These are phyloP conservation scores for Leptopterna dolabrata DNA, from an alignment of 2,888 invertebrate genomes.

Conservation along the genomic window DNA sequence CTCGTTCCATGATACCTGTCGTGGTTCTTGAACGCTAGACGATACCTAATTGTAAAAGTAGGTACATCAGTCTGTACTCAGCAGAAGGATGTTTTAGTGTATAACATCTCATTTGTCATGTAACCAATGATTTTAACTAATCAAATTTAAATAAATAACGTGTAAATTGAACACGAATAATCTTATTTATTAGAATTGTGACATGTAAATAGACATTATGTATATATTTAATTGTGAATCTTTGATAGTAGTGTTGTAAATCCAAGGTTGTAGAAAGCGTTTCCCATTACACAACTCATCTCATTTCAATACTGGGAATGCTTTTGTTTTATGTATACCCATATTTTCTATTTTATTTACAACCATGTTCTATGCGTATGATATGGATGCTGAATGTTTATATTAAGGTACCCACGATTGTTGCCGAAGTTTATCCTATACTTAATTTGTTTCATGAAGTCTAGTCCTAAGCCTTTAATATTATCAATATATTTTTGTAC, in stretches of 20 bases:
- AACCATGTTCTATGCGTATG: background rate
- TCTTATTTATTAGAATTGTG: background rate
- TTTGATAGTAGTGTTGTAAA: background rate
- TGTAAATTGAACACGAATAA: no score
- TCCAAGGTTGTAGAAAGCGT: background rate
- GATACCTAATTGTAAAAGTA: no score
- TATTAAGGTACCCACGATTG: background rate
- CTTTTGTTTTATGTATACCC: background rate
- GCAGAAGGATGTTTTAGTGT: no score
- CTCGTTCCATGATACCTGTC: no score
- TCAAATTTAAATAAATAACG: no score
- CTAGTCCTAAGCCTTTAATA: constrained; percentile 20
- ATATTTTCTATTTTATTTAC: background rate
- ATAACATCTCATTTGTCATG: no score
- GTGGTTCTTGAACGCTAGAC: no score
- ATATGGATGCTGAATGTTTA: background rate
- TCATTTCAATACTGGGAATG: background rate
- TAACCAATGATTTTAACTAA: no score
- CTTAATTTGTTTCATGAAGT: constrained; percentile 5
- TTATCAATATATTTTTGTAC: constrained; percentile 34
- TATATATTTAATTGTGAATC: background rate
- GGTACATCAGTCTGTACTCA: no score
- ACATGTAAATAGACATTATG: background rate
- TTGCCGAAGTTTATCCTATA: constrained; percentile 12
- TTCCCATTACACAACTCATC: background rate